Percentiles rank a stretch among this genome's conserved stretches.
phyloP scores from a whole-genome alignment of 2,888 invertebrate genomes.

The Amblyteles armatorius region DNA sequence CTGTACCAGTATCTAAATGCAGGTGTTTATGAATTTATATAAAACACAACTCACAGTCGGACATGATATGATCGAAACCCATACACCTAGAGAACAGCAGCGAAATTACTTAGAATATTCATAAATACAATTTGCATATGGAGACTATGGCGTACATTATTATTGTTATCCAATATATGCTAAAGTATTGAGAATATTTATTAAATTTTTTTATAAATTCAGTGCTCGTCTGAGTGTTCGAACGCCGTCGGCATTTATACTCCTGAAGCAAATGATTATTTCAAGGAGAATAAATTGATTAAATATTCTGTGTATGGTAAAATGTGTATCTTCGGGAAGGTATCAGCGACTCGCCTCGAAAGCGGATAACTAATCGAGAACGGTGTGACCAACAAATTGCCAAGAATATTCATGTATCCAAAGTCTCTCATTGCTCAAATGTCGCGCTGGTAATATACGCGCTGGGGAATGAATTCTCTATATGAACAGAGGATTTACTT shows the following conservation, averaged over 20 bases:
- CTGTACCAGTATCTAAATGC: neutral
- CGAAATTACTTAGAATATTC: constrained; percentile 62
- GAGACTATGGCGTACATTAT: constrained; percentile 18
- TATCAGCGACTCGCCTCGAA: neutral
- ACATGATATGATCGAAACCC: neutral
- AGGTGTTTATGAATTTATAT: neutral
- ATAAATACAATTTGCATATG: constrained; percentile 51
- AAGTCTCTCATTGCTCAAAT: neutral
- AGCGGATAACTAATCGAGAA: neutral
- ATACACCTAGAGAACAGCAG: constrained; percentile 24
- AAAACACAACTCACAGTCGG: constrained; percentile 26
- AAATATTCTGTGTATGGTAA: neutral
- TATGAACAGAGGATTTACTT: constrained; percentile 56
- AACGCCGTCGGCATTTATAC: neutral
- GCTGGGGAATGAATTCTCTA: constrained; percentile 29
- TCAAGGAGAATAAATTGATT: neutral
- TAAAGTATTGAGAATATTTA: too few relatives aligned
- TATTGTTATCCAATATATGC: neutral
- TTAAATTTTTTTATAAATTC: too few relatives aligned
- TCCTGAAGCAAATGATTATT: constrained; percentile 10
- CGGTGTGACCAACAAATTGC: constrained; percentile 27
- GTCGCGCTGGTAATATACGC: neutral
- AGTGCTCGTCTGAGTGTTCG: neutral
- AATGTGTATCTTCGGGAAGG: neutral
- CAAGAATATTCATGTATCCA: constrained; percentile 37